These are phyloP conservation scores for Nephrotoma flavescens DNA, from an alignment of 2,888 invertebrate species.

Conservation along the genomic window DNA sequence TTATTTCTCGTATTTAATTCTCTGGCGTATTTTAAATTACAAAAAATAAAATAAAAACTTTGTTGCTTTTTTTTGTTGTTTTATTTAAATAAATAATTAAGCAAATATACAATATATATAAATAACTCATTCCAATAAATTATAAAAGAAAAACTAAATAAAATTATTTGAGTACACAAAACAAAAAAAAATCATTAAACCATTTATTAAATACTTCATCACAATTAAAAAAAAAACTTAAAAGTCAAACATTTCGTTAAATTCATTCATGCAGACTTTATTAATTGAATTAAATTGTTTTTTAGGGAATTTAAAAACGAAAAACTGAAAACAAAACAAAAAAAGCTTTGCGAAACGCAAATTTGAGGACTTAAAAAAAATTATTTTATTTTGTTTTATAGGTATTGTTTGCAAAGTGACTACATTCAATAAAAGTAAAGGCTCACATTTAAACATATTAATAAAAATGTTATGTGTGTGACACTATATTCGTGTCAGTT, in stretches of 20 bases:
- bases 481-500: neutral
- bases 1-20: neutral
- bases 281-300: slow-evolving; percentile 4
- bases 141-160: neutral
- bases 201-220: slow-evolving; percentile 1
- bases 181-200: neutral
- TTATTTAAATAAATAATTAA: neutral
- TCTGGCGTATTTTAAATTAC: neutral
- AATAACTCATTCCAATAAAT: neutral
- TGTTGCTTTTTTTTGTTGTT: neutral
- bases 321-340: neutral
- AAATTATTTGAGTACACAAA: neutral
- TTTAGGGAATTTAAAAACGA: neutral
- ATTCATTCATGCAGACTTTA: slow-evolving; percentile 3
- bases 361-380: neutral
- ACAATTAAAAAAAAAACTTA: neutral
- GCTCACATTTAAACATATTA: neutral
- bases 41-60: neutral
- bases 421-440: neutral
- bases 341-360: neutral
- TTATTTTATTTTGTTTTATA: neutral
- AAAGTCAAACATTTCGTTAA: neutral
- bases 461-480: neutral
- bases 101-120: neutral
- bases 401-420: neutral